phyloP scores from a whole-genome alignment of 2,113 vertebrate genomes.

The Galeopterus variegatus region DNA sequence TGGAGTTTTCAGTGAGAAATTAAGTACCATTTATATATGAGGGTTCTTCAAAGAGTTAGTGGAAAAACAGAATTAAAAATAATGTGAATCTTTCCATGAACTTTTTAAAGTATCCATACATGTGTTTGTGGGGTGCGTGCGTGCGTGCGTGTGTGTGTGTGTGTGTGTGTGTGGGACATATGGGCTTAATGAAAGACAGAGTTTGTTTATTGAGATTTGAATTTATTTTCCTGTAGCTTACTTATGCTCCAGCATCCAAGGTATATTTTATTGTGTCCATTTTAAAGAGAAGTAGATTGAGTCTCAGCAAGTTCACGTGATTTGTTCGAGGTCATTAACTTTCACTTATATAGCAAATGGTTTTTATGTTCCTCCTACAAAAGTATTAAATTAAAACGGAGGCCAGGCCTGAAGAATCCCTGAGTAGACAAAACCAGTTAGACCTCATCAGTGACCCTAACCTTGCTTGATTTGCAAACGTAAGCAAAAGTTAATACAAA shows the following conservation, averaged over 20 bases:
- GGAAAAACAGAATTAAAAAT: too few relatives aligned
- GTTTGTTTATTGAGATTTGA: neutral
- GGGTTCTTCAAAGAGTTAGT: too few relatives aligned
- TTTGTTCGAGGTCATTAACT: neutral
- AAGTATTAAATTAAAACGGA: neutral
- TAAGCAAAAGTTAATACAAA: neutral
- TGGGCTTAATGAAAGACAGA: neutral
- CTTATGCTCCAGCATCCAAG: neutral
- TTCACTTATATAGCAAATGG: neutral
- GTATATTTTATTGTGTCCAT: neutral
- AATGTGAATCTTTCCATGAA: too few relatives aligned
- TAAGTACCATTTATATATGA: neutral
- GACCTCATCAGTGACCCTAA: neutral
- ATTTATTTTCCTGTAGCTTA: neutral
- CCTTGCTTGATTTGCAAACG: neutral
- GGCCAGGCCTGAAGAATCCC: neutral
- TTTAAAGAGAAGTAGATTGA: conserved; percentile 20
- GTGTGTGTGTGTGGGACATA: too few relatives aligned
- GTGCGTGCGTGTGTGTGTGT: too few relatives aligned
- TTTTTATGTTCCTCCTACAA: too few relatives aligned
- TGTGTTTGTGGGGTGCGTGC: too few relatives aligned
- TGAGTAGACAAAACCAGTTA: neutral
- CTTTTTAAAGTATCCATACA: too few relatives aligned
- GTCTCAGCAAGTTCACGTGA: neutral
- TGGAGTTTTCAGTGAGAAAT: neutral